Conservation (phyloP, 2,113 vertebrate species). For the Etheostoma spectabile region DNA sequence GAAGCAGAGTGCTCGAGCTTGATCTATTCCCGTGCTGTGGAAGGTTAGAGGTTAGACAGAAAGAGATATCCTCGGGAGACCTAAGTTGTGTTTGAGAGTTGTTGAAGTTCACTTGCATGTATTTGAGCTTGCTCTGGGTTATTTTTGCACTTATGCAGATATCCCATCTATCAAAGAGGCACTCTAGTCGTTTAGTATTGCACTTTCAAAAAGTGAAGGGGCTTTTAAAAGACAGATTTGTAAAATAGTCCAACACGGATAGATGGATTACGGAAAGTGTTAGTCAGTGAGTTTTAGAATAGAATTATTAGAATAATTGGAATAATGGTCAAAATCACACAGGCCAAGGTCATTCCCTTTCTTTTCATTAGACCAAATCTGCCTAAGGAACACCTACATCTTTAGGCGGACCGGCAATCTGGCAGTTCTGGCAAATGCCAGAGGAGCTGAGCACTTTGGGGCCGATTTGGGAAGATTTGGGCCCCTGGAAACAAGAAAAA, state of each 20-base stretch:
- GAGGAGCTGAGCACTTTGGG: too few species aligned
- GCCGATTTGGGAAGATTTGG: too few species aligned
- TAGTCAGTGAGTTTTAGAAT: neutral
- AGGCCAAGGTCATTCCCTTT: too few species aligned
- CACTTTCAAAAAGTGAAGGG: neutral
- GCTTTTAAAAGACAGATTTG: neutral
- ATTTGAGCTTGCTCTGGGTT: neutral
- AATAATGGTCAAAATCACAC: too few species aligned
- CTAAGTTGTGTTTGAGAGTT: conserved; percentile 15
- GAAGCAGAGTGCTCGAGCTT: neutral
- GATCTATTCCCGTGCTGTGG: conserved; percentile 1
- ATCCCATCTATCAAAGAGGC: neutral
- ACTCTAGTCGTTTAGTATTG: neutral
- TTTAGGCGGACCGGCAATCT: too few species aligned
- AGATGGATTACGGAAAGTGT: neutral
- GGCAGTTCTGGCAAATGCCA: too few species aligned
- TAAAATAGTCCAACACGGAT: neutral
- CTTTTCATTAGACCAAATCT: too few species aligned
- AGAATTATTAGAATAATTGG: too few species aligned
- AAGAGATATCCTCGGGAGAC: neutral
- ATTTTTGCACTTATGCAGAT: neutral
- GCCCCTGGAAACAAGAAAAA: too few species aligned
- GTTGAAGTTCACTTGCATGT: conserved; percentile 16
- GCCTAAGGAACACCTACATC: too few species aligned
- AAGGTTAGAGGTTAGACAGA: conserved; percentile 23